These are phyloP conservation scores for Mactromeris polynyma DNA, from an alignment of 2,888 invertebrate genomes.

Conservation along the genomic window DNA sequence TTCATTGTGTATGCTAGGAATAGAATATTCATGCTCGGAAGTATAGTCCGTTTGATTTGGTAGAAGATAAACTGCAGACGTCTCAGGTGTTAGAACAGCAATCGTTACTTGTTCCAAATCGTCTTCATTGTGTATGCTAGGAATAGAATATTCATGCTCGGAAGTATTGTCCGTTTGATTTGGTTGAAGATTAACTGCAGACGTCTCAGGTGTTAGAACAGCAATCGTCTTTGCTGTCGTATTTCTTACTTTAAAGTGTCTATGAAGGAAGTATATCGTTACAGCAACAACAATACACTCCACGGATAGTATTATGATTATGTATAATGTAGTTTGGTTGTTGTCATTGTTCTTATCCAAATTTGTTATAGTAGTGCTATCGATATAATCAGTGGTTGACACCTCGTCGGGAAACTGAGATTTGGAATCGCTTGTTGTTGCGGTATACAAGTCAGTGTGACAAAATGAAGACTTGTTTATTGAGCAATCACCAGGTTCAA, in stretches of 20 bases:
- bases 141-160: too few relatives aligned
- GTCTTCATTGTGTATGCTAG: too few relatives aligned
- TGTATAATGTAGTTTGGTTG: background rate
- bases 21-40: background rate
- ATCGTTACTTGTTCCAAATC: too few relatives aligned
- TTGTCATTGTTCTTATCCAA: background rate
- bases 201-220: too few relatives aligned
- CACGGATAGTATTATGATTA: background rate
- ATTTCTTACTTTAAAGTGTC: background rate
- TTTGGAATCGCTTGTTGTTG: background rate
- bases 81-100: background rate
- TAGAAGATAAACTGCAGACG: background rate
- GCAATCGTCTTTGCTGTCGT: background rate
- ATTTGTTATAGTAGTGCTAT: background rate
- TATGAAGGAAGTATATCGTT: background rate
- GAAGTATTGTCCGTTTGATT: too few relatives aligned
- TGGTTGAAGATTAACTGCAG: too few relatives aligned
- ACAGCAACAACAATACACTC: background rate
- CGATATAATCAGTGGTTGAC: background rate
- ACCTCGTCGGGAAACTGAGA: background rate
- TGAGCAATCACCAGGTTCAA: background rate
- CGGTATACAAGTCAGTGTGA: background rate
- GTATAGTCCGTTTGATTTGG: background rate
- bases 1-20: background rate
- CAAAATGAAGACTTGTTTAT: background rate